phyloP scores from a whole-genome alignment of 2,113 vertebrate species.

The Otocyon megalotis region DNA sequence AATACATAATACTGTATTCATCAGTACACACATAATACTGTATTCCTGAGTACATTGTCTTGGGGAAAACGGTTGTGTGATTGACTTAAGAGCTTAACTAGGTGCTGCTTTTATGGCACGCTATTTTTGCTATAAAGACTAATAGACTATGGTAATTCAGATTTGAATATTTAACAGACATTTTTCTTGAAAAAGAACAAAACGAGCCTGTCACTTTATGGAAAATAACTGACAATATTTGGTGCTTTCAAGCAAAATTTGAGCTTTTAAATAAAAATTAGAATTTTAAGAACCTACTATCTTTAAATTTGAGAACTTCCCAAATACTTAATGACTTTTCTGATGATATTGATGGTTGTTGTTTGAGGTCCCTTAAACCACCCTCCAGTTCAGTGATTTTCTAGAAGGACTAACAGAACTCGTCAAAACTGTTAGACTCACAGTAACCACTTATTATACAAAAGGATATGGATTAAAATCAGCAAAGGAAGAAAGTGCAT shows the following conservation, averaged over 20 bases:
- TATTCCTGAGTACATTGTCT: not conserved
- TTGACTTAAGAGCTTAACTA: not conserved
- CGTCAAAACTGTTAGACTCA: not conserved
- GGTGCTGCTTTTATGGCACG: not conserved
- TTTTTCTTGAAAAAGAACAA: conserved; percentile 23
- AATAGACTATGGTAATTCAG: not conserved
- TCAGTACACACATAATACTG: not conserved
- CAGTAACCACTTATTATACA: not conserved
- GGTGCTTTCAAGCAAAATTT: not conserved
- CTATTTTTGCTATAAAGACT: not conserved
- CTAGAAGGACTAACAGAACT: not conserved
- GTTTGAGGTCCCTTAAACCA: not conserved
- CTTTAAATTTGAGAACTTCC: not conserved
- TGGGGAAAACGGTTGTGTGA: not conserved
- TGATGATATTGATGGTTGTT: not conserved
- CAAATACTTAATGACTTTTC: not conserved
- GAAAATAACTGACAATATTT: not conserved
- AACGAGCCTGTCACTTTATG: not conserved
- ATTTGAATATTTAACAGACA: not conserved
- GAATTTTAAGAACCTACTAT: conserved; percentile 21
- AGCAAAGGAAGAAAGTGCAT: not conserved
- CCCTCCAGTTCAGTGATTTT: conserved; percentile 21
- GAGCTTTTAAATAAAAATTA: conserved; percentile 19
- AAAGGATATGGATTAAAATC: conserved; percentile 31
- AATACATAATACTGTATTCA: not conserved